A percentile compares a stretch with the other conserved stretches of the same genome.
Evolutionary conservation across 2,113 vertebrate species (phyloP).

Genomic region (Argyrosomus japonicus): DNA sequence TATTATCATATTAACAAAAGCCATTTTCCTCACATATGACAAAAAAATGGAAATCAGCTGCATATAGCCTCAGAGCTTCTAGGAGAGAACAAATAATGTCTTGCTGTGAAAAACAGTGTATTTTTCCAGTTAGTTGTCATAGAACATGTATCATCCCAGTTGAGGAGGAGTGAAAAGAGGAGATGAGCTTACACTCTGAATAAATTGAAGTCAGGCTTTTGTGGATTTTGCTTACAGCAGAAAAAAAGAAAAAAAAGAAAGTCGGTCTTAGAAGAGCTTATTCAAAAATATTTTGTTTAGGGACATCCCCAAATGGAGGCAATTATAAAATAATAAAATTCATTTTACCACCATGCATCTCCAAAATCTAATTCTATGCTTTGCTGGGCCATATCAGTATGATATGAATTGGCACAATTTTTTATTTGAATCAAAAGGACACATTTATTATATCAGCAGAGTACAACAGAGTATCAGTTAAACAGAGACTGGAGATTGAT

Average conservation of each 20-base stretch:
- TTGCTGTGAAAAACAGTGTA: background rate
- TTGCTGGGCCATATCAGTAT: conserved; percentile 31
- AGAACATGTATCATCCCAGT: conserved; percentile 10
- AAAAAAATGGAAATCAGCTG: background rate
- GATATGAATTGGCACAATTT: conserved; percentile 34
- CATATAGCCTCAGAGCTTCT: background rate
- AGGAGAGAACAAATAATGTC: background rate
- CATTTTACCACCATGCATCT: conserved; percentile 26
- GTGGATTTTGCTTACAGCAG: conserved; percentile 36
- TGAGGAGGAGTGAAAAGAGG: conserved; percentile 14
- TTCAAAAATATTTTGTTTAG: conserved; percentile 16
- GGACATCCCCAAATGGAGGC: conserved; percentile 36
- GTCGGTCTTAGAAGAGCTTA: conserved; percentile 1
- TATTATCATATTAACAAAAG: background rate
- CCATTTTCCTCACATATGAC: background rate
- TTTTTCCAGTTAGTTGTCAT: background rate
- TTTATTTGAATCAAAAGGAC: conserved; percentile 38
- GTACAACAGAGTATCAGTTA: conserved; percentile 30
- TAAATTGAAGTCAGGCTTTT: conserved; percentile 5
- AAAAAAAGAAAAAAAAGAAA: conserved; percentile 3
- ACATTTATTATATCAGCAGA: conserved; percentile 20
- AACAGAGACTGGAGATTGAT: conserved; percentile 25
- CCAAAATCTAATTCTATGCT: conserved; percentile 50
- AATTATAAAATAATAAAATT: conserved; percentile 60
- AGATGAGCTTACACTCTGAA: conserved; percentile 6